phyloP scores from a whole-genome alignment of 2,888 invertebrate species.

The Epsilonema sp. region DNA sequence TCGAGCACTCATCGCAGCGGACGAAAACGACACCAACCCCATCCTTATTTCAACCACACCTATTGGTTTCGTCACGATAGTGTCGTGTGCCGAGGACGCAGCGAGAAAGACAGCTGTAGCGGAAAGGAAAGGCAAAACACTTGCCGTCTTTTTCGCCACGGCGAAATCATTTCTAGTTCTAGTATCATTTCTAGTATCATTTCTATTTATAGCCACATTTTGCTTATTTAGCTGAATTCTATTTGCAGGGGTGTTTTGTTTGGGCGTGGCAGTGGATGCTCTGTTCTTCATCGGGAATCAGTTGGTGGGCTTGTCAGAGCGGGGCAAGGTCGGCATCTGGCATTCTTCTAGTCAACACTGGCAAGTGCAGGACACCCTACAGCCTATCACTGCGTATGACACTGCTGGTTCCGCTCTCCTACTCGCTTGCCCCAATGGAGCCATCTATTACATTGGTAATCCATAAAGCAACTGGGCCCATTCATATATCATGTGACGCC shows the following conservation, averaged over 20 bases:
- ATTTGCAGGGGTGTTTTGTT: constrained; percentile 23
- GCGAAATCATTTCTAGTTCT: not conserved
- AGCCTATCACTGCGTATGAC: constrained; percentile 85
- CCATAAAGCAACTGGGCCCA: too few species aligned
- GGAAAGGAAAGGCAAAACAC: too few species aligned
- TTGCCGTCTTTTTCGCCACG: too few species aligned
- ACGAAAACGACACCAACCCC: too few species aligned
- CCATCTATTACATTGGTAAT: constrained; percentile 90
- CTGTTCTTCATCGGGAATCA: constrained; percentile 93
- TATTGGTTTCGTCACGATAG: too few species aligned
- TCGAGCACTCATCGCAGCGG: too few species aligned
- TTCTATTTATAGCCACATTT: not conserved
- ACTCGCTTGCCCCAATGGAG: constrained; percentile 83
- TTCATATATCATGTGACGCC: too few species aligned
- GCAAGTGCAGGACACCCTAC: constrained; percentile 80
- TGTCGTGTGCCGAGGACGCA: too few species aligned
- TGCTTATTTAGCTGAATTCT: constrained; percentile 23
- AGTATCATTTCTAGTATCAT: not conserved
- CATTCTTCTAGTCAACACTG: constrained; percentile 96
- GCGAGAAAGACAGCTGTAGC: too few species aligned
- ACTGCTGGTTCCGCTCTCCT: constrained; percentile 80
- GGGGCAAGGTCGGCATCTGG: constrained; percentile 95
- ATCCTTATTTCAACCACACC: too few species aligned
- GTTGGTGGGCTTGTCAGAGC: constrained; percentile 75
- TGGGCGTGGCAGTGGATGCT: constrained; percentile 64